Base-by-base conservation (phyloP, 2,888 invertebrate genomes). In the Vannuccia rotundouncinata region DNA sequence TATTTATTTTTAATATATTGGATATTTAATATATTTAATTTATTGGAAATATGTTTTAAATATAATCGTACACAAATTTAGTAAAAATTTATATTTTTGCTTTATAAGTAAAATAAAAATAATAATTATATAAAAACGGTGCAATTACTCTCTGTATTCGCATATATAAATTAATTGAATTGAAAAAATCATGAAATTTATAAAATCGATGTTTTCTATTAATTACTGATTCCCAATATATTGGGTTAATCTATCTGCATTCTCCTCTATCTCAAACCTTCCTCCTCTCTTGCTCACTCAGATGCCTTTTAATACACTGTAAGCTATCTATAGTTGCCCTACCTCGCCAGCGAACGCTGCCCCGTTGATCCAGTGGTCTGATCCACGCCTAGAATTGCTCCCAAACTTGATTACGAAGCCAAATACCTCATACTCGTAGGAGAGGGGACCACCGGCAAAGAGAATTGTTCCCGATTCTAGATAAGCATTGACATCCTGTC, bases 341-440 rank as follows among this genome's bases (percentile, higher is more conserved):
- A 98, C 97, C 93, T 99, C 98, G 79, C 96, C 96, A 10, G 98
- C 97, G 89, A 98, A 99, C 80, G 94, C 92, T 86, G 95, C 93
- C 83, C 95, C 95, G 86, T 95, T 95, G 86, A 98, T 94, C 81
- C 94, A 94, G 89, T 99, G 98, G 88, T 99, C 98, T 17, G 97
- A 97, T 29, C 98, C 98, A 84, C 92, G 92, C 86, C 93, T 93
- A 1, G 81, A 81, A 17, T 31, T 29, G 1, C 74, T 31, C 27
- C 86, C 86, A 79, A 87, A 86, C 81, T 87, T 87, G 45, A 87
- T 92, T 89, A 95, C 94, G 84, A 96, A 93, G 90, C 95, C 95
- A 86, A 94, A 93, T 87, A 96, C 94, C 89, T 94, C 93, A 89
- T 96, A 97, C 86, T 93, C 93, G 89, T 97, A 97, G 82, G 95